These are phyloP conservation scores for Ammodramus savannarum DNA, from an alignment of 2,113 vertebrate genomes.

Conservation along the genomic window DNA sequence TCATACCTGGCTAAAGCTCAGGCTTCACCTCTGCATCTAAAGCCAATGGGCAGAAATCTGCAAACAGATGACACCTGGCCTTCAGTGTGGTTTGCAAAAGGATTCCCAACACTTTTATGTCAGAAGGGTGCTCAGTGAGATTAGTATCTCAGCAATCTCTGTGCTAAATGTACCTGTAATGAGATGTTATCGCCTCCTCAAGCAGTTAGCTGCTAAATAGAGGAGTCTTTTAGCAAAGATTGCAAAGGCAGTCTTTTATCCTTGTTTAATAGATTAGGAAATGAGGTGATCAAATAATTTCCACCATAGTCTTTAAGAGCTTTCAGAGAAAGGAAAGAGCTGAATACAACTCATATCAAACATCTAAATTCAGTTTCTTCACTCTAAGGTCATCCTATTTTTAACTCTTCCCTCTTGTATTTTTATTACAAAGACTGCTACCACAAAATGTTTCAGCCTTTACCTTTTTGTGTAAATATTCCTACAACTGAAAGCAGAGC, in stretches of 20 bases:
- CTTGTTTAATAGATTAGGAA: not conserved
- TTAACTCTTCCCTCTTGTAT: not conserved
- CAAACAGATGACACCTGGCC: not conserved
- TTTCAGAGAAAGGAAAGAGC: not conserved
- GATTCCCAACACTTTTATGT: not conserved
- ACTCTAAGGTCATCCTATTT: not conserved
- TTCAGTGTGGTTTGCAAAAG: not conserved
- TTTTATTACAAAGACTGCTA: not conserved
- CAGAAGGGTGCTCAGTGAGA: not conserved
- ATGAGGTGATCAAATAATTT: not conserved
- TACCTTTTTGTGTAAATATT: not conserved
- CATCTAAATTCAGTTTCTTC: not conserved
- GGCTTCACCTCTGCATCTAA: not conserved
- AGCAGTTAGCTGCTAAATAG: not conserved
- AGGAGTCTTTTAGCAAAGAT: not conserved
- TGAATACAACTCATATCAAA: not conserved
- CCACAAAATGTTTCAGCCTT: not conserved
- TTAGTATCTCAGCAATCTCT: not conserved
- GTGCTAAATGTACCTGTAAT: not conserved
- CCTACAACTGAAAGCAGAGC: not conserved
- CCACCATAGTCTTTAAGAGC: not conserved
- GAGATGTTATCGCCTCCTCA: not conserved
- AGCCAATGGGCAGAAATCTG: not conserved
- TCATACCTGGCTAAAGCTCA: not conserved
- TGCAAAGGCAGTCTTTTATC: not conserved